Conservation (phyloP, 2,888 invertebrate species). For the Julus scandinavius region DNA sequence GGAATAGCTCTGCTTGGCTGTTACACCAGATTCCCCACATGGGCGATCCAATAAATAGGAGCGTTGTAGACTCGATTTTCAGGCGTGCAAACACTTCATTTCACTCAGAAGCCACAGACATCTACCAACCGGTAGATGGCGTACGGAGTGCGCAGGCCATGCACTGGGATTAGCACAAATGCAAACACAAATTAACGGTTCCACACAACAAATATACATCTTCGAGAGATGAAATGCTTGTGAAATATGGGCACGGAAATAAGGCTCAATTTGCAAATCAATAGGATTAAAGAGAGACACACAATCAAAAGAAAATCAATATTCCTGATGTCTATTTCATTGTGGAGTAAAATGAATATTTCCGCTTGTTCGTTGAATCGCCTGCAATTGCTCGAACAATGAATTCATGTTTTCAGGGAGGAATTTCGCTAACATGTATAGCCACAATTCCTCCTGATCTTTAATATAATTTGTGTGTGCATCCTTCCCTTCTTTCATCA, state of each 20-base stretch:
- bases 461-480: neutral
- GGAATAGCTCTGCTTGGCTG: neutral
- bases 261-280: constrained; percentile 24
- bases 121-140: neutral
- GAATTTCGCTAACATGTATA: neutral
- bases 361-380: neutral
- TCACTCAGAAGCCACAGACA: neutral
- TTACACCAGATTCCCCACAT: neutral
- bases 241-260: neutral
- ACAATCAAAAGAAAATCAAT: constrained; percentile 34
- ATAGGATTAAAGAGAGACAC: constrained; percentile 34
- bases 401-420: neutral
- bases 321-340: neutral
- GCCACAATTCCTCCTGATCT: neutral
- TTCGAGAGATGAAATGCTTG: neutral
- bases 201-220: no score
- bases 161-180: no score
- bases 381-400: neutral
- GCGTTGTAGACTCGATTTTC: neutral
- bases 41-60: neutral
- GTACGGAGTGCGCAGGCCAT: neutral
- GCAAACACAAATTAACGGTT: no score
- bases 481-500: neutral
- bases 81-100: neutral
- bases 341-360: neutral